phyloP scores from a whole-genome alignment of 2,113 vertebrate genomes.

The Pseudorhombus dupliciocellatus region DNA sequence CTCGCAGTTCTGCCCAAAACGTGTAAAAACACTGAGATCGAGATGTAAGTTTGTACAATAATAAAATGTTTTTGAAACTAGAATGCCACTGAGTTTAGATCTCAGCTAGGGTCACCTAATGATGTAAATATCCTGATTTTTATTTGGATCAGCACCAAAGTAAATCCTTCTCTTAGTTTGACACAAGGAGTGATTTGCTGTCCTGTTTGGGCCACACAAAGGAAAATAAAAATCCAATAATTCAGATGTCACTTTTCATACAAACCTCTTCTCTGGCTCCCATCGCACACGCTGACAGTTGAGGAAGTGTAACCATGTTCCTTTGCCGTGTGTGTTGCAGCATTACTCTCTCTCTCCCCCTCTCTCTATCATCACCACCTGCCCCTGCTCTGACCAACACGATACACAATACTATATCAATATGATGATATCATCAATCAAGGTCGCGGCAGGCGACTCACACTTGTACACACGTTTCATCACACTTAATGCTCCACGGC shows the following conservation, averaged over 20 bases:
- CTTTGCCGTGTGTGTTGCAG: not conserved
- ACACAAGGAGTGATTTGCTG: too few relatives aligned
- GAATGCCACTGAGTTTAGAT: too few relatives aligned
- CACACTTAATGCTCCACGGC: constrained; percentile 43
- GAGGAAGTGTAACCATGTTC: not conserved
- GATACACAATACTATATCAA: constrained; percentile 52
- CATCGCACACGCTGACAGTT: not conserved
- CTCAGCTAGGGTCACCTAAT: too few relatives aligned
- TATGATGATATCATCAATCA: constrained; percentile 72
- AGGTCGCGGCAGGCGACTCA: constrained; percentile 39
- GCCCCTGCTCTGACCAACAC: constrained; percentile 6
- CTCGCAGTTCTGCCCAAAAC: constrained; percentile 81
- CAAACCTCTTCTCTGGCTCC: not conserved
- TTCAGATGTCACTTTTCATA: not conserved
- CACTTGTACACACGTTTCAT: constrained; percentile 53
- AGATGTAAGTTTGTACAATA: constrained; percentile 82
- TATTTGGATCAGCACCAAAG: too few relatives aligned
- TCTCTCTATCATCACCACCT: constrained; percentile 5
- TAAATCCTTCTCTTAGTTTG: too few relatives aligned
- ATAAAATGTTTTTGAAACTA: too few relatives aligned
- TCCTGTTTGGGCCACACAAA: too few relatives aligned
- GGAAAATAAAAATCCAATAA: too few relatives aligned
- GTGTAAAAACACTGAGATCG: constrained; percentile 92
- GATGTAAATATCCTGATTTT: too few relatives aligned
- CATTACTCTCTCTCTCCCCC: not conserved